Conservation (phyloP, 1,140 invertebrate species). For the Condylostylus longicornis region DNA sequence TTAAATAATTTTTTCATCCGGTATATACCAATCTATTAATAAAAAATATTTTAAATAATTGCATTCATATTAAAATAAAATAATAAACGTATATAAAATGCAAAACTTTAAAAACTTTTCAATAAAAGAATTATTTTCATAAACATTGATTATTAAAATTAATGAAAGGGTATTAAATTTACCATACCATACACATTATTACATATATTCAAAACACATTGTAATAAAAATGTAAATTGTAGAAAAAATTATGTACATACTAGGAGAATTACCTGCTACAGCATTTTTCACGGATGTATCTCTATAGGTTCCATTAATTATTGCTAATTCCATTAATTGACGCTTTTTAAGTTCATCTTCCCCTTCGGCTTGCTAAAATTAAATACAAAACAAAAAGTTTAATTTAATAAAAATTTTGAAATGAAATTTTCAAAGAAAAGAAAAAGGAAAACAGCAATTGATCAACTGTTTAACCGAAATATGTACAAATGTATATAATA, state of each 20-base stretch:
- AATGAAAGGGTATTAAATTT: not conserved
- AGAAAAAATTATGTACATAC: no score
- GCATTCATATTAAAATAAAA: no score
- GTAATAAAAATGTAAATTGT: no score
- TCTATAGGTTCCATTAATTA: constrained; percentile 98
- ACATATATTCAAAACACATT: no score
- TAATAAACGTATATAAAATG: no score
- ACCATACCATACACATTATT: no score
- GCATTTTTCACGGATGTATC: constrained; percentile 80
- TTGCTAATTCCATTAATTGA: constrained; percentile 98
- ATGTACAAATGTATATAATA: no score
- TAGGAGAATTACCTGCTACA: constrained; percentile 41
- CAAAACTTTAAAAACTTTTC: not conserved
- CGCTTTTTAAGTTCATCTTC: constrained; percentile 99
- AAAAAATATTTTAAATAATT: no score
- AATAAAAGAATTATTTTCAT: not conserved
- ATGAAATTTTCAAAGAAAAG: not conserved
- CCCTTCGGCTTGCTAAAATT: constrained; percentile 79
- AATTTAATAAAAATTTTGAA: not conserved
- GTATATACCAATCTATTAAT: no score
- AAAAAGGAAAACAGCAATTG: no score
- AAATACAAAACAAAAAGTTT: not conserved
- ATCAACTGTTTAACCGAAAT: no score
- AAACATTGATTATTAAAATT: not conserved
- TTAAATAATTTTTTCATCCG: no score